phyloP scores from a whole-genome alignment of 1,140 invertebrate species.

The Aradophagus sp. region DNA sequence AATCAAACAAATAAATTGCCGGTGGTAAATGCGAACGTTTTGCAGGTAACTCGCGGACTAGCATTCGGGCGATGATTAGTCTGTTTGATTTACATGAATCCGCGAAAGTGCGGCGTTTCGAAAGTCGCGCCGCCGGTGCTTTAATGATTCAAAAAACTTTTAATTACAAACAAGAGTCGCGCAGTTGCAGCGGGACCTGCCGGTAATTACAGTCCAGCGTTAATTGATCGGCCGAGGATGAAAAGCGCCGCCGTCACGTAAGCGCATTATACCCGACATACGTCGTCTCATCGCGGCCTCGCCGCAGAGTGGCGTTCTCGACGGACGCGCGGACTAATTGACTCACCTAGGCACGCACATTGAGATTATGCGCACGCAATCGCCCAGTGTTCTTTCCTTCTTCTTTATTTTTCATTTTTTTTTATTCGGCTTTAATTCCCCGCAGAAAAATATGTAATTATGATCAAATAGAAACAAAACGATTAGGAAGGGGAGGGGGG shows the following conservation, averaged over 20 bases:
- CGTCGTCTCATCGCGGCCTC: slow-evolving; percentile 53
- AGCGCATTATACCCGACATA: slow-evolving; percentile 51
- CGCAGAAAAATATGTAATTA: no score
- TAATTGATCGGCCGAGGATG: slow-evolving; percentile 59
- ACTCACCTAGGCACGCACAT: slow-evolving; percentile 51
- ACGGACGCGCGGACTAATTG: slow-evolving; percentile 54
- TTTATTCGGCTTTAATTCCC: no score
- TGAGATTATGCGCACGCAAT: slow-evolving; percentile 48
- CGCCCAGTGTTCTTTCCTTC: neutral
- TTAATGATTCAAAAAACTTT: slow-evolving; percentile 50
- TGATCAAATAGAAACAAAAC: slow-evolving; percentile 16
- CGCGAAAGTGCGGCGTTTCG: slow-evolving; percentile 30
- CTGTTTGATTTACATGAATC: slow-evolving; percentile 37
- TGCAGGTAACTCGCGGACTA: no score
- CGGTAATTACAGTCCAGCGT: slow-evolving; percentile 56
- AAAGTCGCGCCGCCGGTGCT: slow-evolving; percentile 11
- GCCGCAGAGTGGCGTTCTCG: slow-evolving; percentile 43
- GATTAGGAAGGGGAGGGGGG: no score
- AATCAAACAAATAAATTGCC: no score
- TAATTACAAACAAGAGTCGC: slow-evolving; percentile 55
- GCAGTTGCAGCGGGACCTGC: slow-evolving; percentile 44
- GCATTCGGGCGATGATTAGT: slow-evolving; percentile 10
- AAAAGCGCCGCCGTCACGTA: slow-evolving; percentile 48
- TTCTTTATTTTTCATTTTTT: slow-evolving; percentile 12
- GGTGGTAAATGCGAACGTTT: no score